Conservation (phyloP, 2,888 invertebrate species). For the Trilocha varians region DNA sequence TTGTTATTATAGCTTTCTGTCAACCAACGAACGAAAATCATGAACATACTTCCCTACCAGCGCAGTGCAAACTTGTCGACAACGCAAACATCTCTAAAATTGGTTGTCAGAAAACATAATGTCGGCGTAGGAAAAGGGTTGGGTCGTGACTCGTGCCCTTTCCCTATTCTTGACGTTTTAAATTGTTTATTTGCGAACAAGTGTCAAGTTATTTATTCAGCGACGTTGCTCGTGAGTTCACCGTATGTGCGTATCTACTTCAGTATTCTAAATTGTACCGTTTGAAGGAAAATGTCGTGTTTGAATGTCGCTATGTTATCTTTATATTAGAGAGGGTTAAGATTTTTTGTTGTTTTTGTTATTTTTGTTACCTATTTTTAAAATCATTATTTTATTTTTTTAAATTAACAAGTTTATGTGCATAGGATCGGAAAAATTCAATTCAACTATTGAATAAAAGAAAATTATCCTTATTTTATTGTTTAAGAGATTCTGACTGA, state of each 20-base stretch:
- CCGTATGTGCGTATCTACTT: background rate
- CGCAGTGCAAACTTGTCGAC: slow-evolving; percentile 22
- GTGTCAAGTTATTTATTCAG: slow-evolving; percentile 70
- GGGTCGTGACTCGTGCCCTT: slow-evolving; percentile 52
- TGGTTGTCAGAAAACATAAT: slow-evolving; percentile 66
- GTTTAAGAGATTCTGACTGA: too few relatives aligned
- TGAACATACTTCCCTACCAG: background rate
- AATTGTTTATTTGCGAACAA: slow-evolving; percentile 71
- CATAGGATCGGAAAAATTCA: too few relatives aligned
- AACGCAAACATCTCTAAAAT: slow-evolving; percentile 51
- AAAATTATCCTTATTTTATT: too few relatives aligned
- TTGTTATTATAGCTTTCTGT: background rate
- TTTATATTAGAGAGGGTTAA: background rate
- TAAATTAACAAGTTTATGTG: too few relatives aligned
- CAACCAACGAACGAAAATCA: background rate
- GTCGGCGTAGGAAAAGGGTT: slow-evolving; percentile 56
- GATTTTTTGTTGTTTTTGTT: background rate
- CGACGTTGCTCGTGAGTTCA: slow-evolving; percentile 22
- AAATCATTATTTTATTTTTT: too few relatives aligned
- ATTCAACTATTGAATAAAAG: too few relatives aligned
- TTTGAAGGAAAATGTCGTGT: background rate
- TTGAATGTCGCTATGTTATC: background rate
- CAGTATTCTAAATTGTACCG: background rate
- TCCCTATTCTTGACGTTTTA: slow-evolving; percentile 70
- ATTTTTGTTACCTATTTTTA: background rate